A percentile compares a stretch with the other conserved stretches of the same genome.
Conservation (phyloP, 2,888 invertebrate species). For the Cephus pygmeus region DNA sequence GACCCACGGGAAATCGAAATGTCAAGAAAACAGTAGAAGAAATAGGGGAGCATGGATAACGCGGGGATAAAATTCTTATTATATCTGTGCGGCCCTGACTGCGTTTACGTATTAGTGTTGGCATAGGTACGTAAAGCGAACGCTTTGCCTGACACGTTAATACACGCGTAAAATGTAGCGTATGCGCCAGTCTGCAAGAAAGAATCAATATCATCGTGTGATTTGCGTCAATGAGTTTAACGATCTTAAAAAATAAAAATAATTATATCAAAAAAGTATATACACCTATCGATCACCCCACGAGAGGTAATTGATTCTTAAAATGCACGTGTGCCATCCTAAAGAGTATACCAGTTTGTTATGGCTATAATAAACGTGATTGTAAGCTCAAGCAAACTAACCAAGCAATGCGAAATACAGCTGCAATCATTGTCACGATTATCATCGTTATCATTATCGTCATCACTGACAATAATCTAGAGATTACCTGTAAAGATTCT, state of each 20-base stretch:
- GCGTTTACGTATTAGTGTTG: background rate
- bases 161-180: background rate
- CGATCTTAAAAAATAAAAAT: background rate
- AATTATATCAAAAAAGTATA: background rate
- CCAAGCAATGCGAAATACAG: background rate
- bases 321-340: background rate
- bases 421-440: background rate
- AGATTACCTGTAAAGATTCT: background rate
- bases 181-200: background rate
- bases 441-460: too few species aligned
- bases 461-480: background rate
- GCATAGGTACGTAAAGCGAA: background rate
- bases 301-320: background rate
- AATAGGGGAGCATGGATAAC: background rate
- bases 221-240: background rate
- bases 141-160: background rate
- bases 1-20: background rate
- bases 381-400: background rate
- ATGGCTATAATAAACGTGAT: background rate
- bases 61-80: background rate
- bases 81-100: background rate
- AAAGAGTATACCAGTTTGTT: background rate
- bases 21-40: background rate
- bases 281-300: background rate
- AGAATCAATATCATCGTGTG: background rate